Conservation (phyloP, 2,113 vertebrate genomes). For the Gymnocephalus cernua region DNA sequence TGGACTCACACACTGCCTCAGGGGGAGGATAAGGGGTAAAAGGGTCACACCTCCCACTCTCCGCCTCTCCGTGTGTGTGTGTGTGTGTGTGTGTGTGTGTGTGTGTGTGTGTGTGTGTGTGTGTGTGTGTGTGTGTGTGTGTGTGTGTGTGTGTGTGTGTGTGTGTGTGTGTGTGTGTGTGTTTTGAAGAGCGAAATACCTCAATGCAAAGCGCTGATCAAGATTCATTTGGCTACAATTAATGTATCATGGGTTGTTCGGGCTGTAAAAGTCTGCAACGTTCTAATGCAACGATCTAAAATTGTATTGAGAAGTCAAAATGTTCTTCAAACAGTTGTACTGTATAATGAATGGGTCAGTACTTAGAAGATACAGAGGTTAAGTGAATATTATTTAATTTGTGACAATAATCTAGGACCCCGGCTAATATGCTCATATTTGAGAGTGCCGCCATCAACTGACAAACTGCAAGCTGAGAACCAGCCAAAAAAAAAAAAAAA, state of each 20-base stretch:
- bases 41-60: constrained; percentile 58
- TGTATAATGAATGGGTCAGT: background rate
- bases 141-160: constrained; percentile 19
- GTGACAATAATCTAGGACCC: constrained; percentile 25
- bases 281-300: background rate
- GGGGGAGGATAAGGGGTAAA: constrained; percentile 58
- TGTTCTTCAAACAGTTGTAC: constrained; percentile 29
- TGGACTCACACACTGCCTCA: constrained; percentile 55
- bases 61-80: constrained; percentile 7
- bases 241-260: constrained; percentile 23
- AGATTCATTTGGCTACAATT: constrained; percentile 29
- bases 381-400: constrained; percentile 50
- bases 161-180: constrained; percentile 11
- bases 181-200: constrained; percentile 30
- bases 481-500: constrained; percentile 18
- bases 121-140: constrained; percentile 6
- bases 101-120: constrained; percentile 5
- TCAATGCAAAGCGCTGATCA: background rate
- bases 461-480: constrained; percentile 23
- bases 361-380: constrained; percentile 31
- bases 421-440: constrained; percentile 28
- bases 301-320: constrained; percentile 12
- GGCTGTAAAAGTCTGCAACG: background rate
- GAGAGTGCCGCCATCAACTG: constrained; percentile 48
- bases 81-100: constrained; percentile 6